A percentile compares a stretch with the other conserved stretches of the same genome.
Evolutionary conservation across 2,888 invertebrate genomes (phyloP).

Genomic region (Ectropis crepuscularia): DNA sequence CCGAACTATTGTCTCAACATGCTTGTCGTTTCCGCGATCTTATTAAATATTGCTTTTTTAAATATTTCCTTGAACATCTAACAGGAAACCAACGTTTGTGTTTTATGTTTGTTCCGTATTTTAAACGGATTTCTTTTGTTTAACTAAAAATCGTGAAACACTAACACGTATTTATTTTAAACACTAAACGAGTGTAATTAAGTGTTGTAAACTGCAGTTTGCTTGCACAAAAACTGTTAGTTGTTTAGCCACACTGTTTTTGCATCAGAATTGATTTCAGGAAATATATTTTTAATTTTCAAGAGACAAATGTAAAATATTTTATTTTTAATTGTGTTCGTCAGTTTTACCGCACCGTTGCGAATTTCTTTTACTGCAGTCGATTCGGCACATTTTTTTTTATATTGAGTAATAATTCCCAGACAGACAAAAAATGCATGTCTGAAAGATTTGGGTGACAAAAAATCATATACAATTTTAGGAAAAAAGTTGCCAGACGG

Average conservation of each 20-base stretch:
- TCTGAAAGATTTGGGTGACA: background rate
- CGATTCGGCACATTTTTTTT: constrained; percentile 2
- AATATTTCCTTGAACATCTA: constrained; percentile 33
- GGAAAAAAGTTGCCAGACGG: constrained; percentile 4
- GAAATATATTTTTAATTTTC: constrained; percentile 1
- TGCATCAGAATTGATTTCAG: constrained; percentile 4
- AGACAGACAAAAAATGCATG: constrained; percentile 10
- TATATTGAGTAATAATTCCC: background rate
- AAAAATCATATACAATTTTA: background rate
- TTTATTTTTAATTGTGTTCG: constrained; percentile 7
- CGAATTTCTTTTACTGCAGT: constrained; percentile 11
- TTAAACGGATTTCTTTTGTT: constrained; percentile 23
- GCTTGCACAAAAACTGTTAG: constrained; percentile 7
- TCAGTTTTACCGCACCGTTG: constrained; percentile 5
- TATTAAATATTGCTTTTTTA: constrained; percentile 14
- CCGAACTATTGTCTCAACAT: background rate
- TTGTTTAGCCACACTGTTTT: constrained; percentile 9
- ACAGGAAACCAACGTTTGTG: constrained; percentile 41
- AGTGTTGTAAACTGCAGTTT: constrained; percentile 19
- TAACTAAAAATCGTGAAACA: constrained; percentile 16
- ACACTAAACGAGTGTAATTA: constrained; percentile 12
- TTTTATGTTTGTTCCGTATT: constrained; percentile 42
- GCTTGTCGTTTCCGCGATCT: background rate
- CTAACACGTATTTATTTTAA: constrained; percentile 3
- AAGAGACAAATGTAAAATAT: constrained; percentile 1